Percentiles rank a stretch among this genome's conserved stretches.
These are phyloP conservation scores for Proteles cristata DNA, from an alignment of 2,113 vertebrate species.

Conservation along the genomic window DNA sequence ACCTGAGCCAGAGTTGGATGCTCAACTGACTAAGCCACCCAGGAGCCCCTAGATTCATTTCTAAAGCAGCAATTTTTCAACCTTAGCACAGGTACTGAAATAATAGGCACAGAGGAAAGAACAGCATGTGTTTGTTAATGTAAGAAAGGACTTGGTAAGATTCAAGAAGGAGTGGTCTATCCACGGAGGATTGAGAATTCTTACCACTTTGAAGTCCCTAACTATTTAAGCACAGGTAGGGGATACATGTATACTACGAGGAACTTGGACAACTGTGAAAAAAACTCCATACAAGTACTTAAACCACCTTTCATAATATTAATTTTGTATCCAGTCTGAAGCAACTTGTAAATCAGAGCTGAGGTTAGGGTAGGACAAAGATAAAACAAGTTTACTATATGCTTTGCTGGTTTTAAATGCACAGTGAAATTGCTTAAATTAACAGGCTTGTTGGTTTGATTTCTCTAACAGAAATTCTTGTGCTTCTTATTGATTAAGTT, in stretches of 20 bases:
- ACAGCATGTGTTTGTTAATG: neutral
- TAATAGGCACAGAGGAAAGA: neutral
- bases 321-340: neutral
- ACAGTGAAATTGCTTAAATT: neutral
- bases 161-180: neutral
- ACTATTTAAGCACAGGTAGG: neutral
- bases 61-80: neutral
- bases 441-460: neutral
- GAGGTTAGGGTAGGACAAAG: neutral
- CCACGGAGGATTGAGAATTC: neutral
- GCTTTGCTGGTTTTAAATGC: neutral
- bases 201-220: neutral
- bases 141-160: neutral
- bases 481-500: slow-evolving; percentile 44
- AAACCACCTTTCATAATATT: neutral
- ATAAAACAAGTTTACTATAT: neutral
- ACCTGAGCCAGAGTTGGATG: no score
- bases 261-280: neutral
- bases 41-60: neutral
- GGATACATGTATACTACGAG: neutral
- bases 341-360: neutral
- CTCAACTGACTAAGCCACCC: no score
- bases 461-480: neutral
- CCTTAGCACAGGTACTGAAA: neutral
- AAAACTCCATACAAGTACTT: neutral